These are phyloP conservation scores for Chelidonichthys spinosus DNA, from an alignment of 2,797 vertebrate species.

Conservation along the genomic window DNA sequence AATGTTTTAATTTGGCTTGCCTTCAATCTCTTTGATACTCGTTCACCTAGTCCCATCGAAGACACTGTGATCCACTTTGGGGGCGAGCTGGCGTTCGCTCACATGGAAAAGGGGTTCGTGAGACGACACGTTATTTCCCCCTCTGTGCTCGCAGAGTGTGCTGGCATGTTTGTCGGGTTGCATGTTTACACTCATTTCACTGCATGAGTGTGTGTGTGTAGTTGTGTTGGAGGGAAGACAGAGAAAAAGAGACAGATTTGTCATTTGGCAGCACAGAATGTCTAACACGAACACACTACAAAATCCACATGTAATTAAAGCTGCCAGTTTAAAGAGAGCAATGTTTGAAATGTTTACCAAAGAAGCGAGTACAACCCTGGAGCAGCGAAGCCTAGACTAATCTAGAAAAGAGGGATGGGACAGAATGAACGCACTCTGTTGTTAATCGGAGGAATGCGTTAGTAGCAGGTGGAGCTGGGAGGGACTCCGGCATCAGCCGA, in stretches of 20 bases:
- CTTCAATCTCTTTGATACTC: conserved; percentile 78
- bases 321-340: conserved; percentile 21
- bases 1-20: conserved; percentile 76
- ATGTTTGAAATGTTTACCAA: conserved; percentile 38
- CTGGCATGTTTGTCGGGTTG: conserved; percentile 47
- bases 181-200: conserved; percentile 45
- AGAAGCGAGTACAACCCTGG: conserved; percentile 23
- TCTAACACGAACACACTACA: conserved; percentile 2
- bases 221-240: conserved; percentile 25
- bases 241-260: conserved; percentile 37
- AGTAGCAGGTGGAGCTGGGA: conserved; percentile 9
- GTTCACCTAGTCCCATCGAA: conserved; percentile 71
- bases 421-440: conserved; percentile 7
- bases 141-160: conserved; percentile 27
- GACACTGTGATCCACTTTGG: conserved; percentile 77
- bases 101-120: conserved; percentile 47
- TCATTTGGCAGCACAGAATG: conserved; percentile 42
- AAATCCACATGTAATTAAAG: conserved; percentile 50
- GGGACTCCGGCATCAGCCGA: neutral
- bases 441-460: conserved; percentile 3
- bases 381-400: conserved; percentile 14
- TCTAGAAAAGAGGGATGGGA: neutral
- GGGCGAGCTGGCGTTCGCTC: conserved; percentile 62
- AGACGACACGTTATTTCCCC: conserved; percentile 31
- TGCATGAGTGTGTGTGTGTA: conserved; percentile 30